Conservation (phyloP, 2,113 vertebrate genomes). For the Takifugu bimaculatus region DNA sequence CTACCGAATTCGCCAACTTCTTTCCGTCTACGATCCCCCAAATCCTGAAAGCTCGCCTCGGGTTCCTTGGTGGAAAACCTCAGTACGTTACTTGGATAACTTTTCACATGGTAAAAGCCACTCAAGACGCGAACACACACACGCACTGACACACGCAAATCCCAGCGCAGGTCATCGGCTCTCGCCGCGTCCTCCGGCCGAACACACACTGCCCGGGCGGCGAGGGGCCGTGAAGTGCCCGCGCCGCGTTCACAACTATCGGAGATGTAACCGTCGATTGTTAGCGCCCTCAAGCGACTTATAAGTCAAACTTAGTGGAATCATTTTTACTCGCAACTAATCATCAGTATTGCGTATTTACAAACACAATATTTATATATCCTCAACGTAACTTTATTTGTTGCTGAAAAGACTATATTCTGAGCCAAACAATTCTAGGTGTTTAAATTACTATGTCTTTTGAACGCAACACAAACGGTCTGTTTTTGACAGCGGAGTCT, state of each 20-base stretch:
- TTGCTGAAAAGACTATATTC: too few species aligned
- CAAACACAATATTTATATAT: too few species aligned
- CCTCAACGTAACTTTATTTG: too few species aligned
- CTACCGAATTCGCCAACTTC: conserved; percentile 47
- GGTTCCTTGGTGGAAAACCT: not conserved
- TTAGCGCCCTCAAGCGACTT: not conserved
- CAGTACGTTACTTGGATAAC: conserved; percentile 5
- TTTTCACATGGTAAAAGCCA: conserved; percentile 51
- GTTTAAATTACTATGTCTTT: not conserved
- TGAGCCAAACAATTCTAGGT: too few species aligned
- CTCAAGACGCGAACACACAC: conserved; percentile 19
- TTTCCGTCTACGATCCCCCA: not conserved
- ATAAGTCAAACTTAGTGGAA: not conserved
- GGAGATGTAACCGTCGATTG: conserved; percentile 16
- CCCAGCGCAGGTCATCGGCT: conserved; percentile 21
- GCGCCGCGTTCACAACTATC: conserved; percentile 22
- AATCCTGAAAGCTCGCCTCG: not conserved
- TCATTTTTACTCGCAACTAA: too few species aligned
- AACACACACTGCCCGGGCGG: conserved; percentile 32
- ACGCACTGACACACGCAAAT: conserved; percentile 4
- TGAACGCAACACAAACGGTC: conserved; percentile 35
- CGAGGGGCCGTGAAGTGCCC: conserved; percentile 8
- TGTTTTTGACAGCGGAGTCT: conserved; percentile 41
- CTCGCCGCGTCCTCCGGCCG: not conserved
- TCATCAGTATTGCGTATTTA: too few species aligned